Conservation (phyloP, 2,113 vertebrate species). For the Laterallus jamaicensis region DNA sequence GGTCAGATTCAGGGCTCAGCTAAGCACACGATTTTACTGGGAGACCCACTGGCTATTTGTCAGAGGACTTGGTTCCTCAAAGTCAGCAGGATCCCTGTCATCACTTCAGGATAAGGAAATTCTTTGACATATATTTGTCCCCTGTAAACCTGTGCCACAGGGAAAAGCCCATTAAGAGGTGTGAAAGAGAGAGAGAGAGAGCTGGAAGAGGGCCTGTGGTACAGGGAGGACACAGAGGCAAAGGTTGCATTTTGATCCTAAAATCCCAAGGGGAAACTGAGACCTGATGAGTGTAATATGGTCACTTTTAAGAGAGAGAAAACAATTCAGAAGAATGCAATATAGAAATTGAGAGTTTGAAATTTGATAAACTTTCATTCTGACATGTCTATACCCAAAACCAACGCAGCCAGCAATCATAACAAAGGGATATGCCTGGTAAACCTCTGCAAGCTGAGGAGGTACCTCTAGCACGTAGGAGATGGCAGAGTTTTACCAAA, state of each 20-base stretch:
- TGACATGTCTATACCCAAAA: not conserved
- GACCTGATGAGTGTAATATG: not conserved
- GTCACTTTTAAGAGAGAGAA: not conserved
- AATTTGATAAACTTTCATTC: not conserved
- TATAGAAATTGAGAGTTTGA: not conserved
- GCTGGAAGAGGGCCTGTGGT: not conserved
- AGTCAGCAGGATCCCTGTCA: not conserved
- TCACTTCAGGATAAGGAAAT: not conserved
- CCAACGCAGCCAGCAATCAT: not conserved
- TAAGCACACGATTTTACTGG: not conserved
- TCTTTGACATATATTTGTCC: not conserved
- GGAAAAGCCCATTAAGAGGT: not conserved
- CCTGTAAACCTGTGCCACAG: not conserved
- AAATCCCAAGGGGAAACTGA: not conserved
- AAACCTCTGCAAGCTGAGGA: not conserved
- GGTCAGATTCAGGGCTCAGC: not conserved
- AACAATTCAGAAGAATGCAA: not conserved
- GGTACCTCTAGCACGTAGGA: not conserved
- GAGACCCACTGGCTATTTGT: not conserved
- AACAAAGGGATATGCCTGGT: not conserved
- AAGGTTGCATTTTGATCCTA: not conserved
- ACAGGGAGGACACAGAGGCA: not conserved
- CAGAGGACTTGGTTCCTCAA: not conserved
- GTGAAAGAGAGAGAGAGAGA: not conserved
- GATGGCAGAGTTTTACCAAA: not conserved